A percentile compares a stretch with the other conserved stretches of the same genome.
These are phyloP conservation scores for Andrena bucephala DNA, from an alignment of 2,888 invertebrate genomes.

Conservation along the genomic window DNA sequence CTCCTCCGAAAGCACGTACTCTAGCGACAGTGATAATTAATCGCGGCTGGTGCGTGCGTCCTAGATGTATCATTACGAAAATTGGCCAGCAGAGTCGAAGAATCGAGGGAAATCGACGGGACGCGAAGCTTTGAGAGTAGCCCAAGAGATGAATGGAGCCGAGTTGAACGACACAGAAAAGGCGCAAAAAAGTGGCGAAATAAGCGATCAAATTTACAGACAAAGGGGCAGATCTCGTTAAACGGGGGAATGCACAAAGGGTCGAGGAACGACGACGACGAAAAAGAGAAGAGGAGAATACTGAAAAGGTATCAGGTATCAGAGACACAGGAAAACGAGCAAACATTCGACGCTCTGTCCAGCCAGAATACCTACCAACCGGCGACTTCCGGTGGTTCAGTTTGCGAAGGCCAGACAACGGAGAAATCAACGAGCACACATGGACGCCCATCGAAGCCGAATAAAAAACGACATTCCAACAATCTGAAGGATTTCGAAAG, in stretches of 20 bases:
- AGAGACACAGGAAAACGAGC: neutral
- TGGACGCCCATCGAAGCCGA: neutral
- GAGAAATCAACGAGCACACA: neutral
- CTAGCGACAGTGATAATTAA: neutral
- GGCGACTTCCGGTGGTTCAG: neutral
- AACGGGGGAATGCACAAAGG: conserved; percentile 13
- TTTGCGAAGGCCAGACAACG: neutral
- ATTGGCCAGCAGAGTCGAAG: neutral
- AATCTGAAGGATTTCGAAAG: neutral
- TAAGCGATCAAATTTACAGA: conserved; percentile 4
- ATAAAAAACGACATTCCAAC: neutral
- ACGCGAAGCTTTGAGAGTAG: no score
- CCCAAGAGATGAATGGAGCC: no score
- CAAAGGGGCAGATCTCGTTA: conserved; percentile 13
- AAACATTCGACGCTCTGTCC: neutral
- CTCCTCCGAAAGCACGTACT: conserved; percentile 20
- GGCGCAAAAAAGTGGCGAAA: neutral
- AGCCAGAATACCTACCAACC: neutral
- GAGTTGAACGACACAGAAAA: neutral
- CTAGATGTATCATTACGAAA: neutral
- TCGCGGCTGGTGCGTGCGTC: no score
- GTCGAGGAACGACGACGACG: neutral
- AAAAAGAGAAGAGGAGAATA: neutral
- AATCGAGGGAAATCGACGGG: no score
- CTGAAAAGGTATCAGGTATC: conserved; percentile 4